Conservation (phyloP, 2,797 vertebrate genomes). For the Peromyscus melanophrys region DNA sequence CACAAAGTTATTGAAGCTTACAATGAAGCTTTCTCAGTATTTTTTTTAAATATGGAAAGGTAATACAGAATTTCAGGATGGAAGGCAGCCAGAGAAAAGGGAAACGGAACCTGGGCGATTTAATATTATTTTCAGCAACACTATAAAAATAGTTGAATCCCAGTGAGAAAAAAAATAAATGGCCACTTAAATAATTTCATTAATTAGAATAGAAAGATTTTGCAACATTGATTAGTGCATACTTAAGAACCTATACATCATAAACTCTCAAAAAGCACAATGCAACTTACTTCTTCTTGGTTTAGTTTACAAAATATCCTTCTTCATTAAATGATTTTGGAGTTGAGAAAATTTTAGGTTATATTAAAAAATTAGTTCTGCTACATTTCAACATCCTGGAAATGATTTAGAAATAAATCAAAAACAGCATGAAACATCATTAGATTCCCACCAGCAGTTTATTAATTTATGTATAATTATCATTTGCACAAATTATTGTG, state of each 20-base stretch:
- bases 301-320: neutral
- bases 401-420: conserved; percentile 79
- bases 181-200: neutral
- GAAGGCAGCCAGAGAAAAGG: neutral
- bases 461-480: conserved; percentile 84
- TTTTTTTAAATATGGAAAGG: neutral
- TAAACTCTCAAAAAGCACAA: neutral
- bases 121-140: conserved; percentile 8
- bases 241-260: conserved; percentile 21
- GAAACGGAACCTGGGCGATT: neutral
- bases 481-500: conserved; percentile 74
- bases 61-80: neutral
- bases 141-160: neutral
- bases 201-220: conserved; percentile 30
- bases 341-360: neutral
- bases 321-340: conserved; percentile 6
- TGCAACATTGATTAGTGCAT: conserved; percentile 2
- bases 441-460: conserved; percentile 74
- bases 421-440: conserved; percentile 75
- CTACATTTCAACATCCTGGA: conserved; percentile 45
- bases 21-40: neutral
- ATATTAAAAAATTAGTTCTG: conserved; percentile 61
- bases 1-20: neutral
- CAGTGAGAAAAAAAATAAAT: neutral
- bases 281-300: neutral